Conservation (phyloP, 23 tunicate species). For the Halocynthia roretzi region DNA sequence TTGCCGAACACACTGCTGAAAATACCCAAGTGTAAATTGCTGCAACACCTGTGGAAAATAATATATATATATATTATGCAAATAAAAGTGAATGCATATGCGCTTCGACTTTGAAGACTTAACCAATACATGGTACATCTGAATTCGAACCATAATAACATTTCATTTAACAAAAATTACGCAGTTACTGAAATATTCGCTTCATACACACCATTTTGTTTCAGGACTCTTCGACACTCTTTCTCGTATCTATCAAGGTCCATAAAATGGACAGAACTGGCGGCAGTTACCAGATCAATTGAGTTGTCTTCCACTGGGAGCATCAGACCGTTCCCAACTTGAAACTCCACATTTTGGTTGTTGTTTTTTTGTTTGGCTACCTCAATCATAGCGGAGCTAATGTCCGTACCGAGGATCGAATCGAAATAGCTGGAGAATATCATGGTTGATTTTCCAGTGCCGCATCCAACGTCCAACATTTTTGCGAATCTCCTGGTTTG, state of each 20-base stretch:
- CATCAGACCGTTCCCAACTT: conserved; percentile 40
- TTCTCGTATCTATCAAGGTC: conserved; percentile 29
- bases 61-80: too few relatives aligned
- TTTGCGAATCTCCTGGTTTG: too few relatives aligned
- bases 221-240: conserved; percentile 42
- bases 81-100: too few relatives aligned
- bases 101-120: too few relatives aligned
- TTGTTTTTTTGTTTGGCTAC: conserved; percentile 27
- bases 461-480: conserved; percentile 79
- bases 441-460: conserved; percentile 51
- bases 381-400: conserved; percentile 32
- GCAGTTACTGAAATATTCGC: too few relatives aligned
- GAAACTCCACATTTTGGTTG: conserved; percentile 17
- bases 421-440: conserved; percentile 39
- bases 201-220: conserved; percentile 46
- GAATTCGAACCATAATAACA: too few relatives aligned
- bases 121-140: too few relatives aligned
- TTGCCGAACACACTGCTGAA: too few relatives aligned
- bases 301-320: neutral
- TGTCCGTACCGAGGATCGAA: conserved; percentile 39
- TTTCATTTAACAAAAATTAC: too few relatives aligned
- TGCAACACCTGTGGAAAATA: too few relatives aligned
- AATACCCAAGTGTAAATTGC: too few relatives aligned
- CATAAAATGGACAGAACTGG: conserved; percentile 64
- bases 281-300: conserved; percentile 39